phyloP scores from a whole-genome alignment of 2,888 invertebrate genomes.

The Helobdella robusta region DNA sequence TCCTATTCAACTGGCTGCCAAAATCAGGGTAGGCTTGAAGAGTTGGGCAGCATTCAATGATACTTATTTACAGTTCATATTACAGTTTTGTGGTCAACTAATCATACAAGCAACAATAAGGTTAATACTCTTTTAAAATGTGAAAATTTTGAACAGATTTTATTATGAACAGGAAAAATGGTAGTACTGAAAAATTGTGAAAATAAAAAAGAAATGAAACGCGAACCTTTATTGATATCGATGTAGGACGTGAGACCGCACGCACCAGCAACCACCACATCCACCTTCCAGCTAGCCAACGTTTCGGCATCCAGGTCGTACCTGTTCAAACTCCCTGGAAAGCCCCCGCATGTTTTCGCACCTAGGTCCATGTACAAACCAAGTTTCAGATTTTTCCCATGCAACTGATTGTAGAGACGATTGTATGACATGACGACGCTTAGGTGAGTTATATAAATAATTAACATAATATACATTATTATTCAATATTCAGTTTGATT shows the following conservation, averaged over 20 bases:
- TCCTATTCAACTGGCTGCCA: slow-evolving; percentile 33
- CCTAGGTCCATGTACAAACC: slow-evolving; percentile 37
- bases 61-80: too few species aligned
- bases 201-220: neutral
- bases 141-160: too few species aligned
- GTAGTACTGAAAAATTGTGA: too few species aligned
- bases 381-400: slow-evolving; percentile 35
- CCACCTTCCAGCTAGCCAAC: slow-evolving; percentile 37
- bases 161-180: too few species aligned
- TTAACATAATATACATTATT: neutral
- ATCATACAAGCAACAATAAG: too few species aligned
- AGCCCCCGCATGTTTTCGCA: slow-evolving; percentile 37
- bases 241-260: slow-evolving; percentile 27
- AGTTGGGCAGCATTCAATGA: neutral
- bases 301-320: slow-evolving; percentile 36
- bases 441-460: neutral
- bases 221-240: slow-evolving; percentile 1
- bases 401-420: slow-evolving; percentile 30
- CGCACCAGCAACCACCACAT: slow-evolving; percentile 38
- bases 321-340: slow-evolving; percentile 34
- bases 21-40: slow-evolving; percentile 35
- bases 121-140: too few species aligned
- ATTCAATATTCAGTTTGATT: neutral
- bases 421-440: too few species aligned
- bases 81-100: too few species aligned